Evolutionary conservation across 1,140 invertebrate genomes (phyloP), one percentile per base, ranked within the genome.

Genomic region (Scaptomyza pallida): DNA sequence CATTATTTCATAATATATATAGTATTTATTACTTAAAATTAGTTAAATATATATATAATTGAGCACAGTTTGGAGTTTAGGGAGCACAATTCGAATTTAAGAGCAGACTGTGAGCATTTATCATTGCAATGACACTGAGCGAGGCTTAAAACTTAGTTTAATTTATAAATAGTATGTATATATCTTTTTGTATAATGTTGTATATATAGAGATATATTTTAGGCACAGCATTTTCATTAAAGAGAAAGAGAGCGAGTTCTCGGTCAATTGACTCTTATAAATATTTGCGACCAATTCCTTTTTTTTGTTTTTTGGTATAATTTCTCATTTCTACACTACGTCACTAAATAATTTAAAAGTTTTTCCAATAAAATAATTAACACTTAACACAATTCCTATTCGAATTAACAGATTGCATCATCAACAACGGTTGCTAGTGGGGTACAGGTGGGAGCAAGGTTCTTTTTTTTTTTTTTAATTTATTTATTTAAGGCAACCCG

Each of bases 161-260:
- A 30, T 37, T 19, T 50, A 30, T 21, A 45, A 54, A 37, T n/a
- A n/a, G n/a, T n/a, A n/a, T 59, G 23, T 26, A 33, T 62, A 16
- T 43, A n/a, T n/a, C n/a, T n/a, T 37, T 4, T 37, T 37, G 33
- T 54, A 13, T 54, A 37, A 33, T 60, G 17, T 30, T 51, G 23
- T 44, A 17, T 57, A 10, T 59, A 37, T 40, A 30, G 33, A 40
- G 47, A 47, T 9, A 60, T 63, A 63, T 16, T 70, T 70, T 73
- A 73, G 71, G 71, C 71, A 73, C 71, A 73, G 64, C 64, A 73
- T 69, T 62, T 70, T 57, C 68, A 65, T 64, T 64, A 57, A 43
- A 51, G 30, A 64, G 43, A n/a, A n/a, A n/a, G n/a, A 45, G 44
- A 23, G 21, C 33, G 3, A n/a, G 19, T 47, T 47, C n/a, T 12